Evolutionary conservation across 1,140 invertebrate species (phyloP), one percentile per base, ranked within the genome.

Genomic region (Parasteatoda tepidariorum): DNA sequence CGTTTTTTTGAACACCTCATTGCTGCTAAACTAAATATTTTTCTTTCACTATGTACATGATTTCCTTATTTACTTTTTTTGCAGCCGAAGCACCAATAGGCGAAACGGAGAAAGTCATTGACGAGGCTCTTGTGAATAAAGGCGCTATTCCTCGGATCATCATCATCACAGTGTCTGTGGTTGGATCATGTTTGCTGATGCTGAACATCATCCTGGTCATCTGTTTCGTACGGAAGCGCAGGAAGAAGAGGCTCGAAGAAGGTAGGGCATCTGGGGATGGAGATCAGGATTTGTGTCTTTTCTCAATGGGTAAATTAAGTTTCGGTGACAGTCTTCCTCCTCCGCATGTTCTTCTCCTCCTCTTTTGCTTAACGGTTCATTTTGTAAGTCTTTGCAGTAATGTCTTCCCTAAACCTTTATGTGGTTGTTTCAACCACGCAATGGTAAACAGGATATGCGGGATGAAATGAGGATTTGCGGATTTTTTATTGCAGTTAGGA

Each of bases 141-240:
- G 89, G 91, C 87, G 92, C 95, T 86, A 90, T 94, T 61, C 93
- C 93, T 24, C 92, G 94, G 88, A 92, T 95, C 85, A 92, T 96
- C 86, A 94, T 96, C 86, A 92, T 96, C 84, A 93, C 93, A 86
- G 94, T 95, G 13, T 94, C 93, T 34, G 91, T 95, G 75, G 93
- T 95, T 68, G 94, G 93, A 34, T 92, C 93, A 76, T 91, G 94
- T 85, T 91, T 96, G 62, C 91, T 96, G 59, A 88, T 95, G 76
- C 92, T 96, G 85, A 96, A 96, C 89, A 92, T 95, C 84, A 92
- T 92, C 79, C 91, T 96, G 83, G 94, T 96, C 84, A 92, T 94
- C 81, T 96, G 94, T 90, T 96, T 95, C 90, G 91, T 96, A 86
- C 92, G 94, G 70, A 93, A 94, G 89, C 92, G 94, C 88, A 92